These are phyloP conservation scores for Melanargia galathea DNA, from an alignment of 2,888 invertebrate genomes.

Conservation along the genomic window DNA sequence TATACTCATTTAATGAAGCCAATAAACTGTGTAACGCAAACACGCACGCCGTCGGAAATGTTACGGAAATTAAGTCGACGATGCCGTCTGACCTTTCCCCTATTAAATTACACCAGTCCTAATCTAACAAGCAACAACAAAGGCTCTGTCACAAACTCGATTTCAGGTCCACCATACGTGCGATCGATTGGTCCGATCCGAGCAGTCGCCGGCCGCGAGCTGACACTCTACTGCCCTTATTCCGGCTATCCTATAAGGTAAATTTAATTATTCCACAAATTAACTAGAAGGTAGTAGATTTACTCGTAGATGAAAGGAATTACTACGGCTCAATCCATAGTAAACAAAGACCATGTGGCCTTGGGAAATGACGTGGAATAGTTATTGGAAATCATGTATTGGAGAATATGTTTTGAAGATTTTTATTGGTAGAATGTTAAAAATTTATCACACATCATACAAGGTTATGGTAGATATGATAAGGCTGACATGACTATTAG, in stretches of 20 bases:
- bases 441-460: too few relatives aligned
- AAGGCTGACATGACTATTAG: too few relatives aligned
- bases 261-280: slow-evolving; percentile 29
- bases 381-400: too few relatives aligned
- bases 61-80: slow-evolving; percentile 19
- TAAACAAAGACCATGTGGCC: too few relatives aligned
- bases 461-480: too few relatives aligned
- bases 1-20: slow-evolving; percentile 8
- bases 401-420: too few relatives aligned
- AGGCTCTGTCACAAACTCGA: slow-evolving; percentile 15
- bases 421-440: too few relatives aligned
- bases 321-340: too few relatives aligned
- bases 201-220: slow-evolving; percentile 90
- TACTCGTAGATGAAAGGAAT: too few relatives aligned
- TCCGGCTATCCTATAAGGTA: slow-evolving; percentile 91
- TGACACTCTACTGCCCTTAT: slow-evolving; percentile 90
- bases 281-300: too few relatives aligned
- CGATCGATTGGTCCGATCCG: slow-evolving; percentile 88
- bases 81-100: slow-evolving; percentile 24
- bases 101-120: slow-evolving; percentile 27
- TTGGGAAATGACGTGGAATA: too few relatives aligned
- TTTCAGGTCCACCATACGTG: slow-evolving; percentile 88
- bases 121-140: slow-evolving; percentile 25
- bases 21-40: background rate
- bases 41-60: background rate